Evolutionary conservation across 1,140 invertebrate species (phyloP).

Genomic region (Hydropsyche tenuis): DNA sequence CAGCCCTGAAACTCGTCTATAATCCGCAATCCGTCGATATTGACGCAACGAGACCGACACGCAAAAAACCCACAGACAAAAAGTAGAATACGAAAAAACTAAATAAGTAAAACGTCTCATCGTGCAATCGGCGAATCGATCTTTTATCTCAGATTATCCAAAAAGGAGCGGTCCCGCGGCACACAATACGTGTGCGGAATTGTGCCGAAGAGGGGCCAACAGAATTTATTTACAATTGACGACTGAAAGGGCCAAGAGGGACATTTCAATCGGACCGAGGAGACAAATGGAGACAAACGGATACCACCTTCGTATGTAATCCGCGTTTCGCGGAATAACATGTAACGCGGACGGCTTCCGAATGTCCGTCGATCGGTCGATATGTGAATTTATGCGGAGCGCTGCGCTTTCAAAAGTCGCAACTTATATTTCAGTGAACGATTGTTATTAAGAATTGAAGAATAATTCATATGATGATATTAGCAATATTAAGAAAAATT

Average conservation of each 20-base stretch:
- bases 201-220: neutral
- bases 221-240: neutral
- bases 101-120: too few relatives aligned
- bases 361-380: too few relatives aligned
- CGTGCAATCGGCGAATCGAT: neutral
- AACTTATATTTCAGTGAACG: too few relatives aligned
- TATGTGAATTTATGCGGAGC: too few relatives aligned
- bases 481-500: too few relatives aligned
- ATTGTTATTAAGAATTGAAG: too few relatives aligned
- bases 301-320: too few relatives aligned
- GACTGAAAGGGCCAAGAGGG: slow-evolving; percentile 4
- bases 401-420: too few relatives aligned
- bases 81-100: neutral
- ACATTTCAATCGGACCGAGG: slow-evolving; percentile 6
- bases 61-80: neutral
- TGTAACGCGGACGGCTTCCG: too few relatives aligned
- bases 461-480: too few relatives aligned
- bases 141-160: slow-evolving; percentile 19
- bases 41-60: neutral
- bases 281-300: neutral
- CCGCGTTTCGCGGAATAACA: too few relatives aligned
- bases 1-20: too few relatives aligned
- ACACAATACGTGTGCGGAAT: neutral
- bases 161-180: slow-evolving; percentile 6
- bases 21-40: neutral